Percentiles rank a stretch among this genome's conserved stretches.
phyloP scores from a whole-genome alignment of 2,888 invertebrate species.

The Griposia aprilina region DNA sequence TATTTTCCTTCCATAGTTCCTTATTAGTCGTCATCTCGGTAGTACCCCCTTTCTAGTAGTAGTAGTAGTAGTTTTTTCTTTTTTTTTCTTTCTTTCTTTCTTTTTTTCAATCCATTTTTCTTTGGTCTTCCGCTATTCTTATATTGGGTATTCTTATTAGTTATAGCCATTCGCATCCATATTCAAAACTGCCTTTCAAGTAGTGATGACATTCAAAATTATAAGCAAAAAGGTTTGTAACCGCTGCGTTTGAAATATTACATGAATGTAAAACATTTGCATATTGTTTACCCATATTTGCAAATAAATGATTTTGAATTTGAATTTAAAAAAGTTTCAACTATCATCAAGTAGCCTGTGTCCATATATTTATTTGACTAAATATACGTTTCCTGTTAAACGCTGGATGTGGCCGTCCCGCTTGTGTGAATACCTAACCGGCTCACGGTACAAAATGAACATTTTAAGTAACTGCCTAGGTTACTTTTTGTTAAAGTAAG shows the following conservation, averaged over 20 bases:
- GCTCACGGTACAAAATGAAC: background rate
- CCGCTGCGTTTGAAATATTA: too few species aligned
- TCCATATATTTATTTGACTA: slow-evolving; percentile 7
- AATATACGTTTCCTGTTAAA: slow-evolving; percentile 1
- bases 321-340: too few species aligned
- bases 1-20: background rate
- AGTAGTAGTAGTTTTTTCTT: too few species aligned
- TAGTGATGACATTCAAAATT: background rate
- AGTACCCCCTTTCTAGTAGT: background rate
- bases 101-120: too few species aligned
- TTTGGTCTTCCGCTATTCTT: background rate
- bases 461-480: background rate
- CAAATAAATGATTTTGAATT: too few species aligned
- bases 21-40: background rate
- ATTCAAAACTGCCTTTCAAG: background rate
- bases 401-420: background rate
- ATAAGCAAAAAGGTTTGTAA: background rate
- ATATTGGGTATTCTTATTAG: too few species aligned
- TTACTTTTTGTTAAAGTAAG: background rate
- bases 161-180: background rate
- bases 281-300: too few species aligned
- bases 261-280: too few species aligned
- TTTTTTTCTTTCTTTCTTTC: too few species aligned
- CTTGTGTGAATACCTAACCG: background rate
- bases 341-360: background rate